A percentile compares a stretch with the other conserved stretches of the same genome.
These are phyloP conservation scores for Enteromius unitaeniatus DNA, from an alignment of 2,797 vertebrate genomes.

Conservation along the genomic window DNA sequence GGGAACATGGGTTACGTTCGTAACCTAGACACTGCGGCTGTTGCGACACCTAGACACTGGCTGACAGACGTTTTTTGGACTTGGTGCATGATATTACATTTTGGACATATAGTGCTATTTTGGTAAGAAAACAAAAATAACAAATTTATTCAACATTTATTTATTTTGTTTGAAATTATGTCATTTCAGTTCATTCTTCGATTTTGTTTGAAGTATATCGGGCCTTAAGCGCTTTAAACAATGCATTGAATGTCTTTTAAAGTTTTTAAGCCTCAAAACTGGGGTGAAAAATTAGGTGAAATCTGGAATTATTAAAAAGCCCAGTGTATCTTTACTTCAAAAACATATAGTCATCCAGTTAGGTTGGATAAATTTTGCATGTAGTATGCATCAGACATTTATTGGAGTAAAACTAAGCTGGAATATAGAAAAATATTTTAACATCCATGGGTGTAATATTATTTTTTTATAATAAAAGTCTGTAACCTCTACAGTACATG, in stretches of 20 bases:
- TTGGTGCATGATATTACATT: not conserved
- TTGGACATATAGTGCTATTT: not conserved
- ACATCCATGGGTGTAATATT: not conserved
- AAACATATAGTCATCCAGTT: not conserved
- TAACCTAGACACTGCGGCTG: too few species aligned
- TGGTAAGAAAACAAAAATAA: too few species aligned
- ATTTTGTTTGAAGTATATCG: too few species aligned
- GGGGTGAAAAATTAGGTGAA: too few species aligned
- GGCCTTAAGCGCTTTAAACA: too few species aligned
- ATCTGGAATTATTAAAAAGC: not conserved
- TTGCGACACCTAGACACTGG: too few species aligned
- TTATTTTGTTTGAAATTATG: too few species aligned
- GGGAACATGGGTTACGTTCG: too few species aligned
- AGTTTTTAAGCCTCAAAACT: too few species aligned
- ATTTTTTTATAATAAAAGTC: not conserved
- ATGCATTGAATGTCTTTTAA: too few species aligned
- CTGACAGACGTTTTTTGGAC: not conserved
- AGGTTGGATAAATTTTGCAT: not conserved
- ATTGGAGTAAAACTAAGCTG: not conserved
- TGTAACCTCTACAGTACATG: constrained; percentile 6
- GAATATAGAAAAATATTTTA: not conserved
- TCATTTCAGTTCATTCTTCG: too few species aligned
- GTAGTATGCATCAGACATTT: not conserved
- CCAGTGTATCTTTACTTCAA: not conserved
- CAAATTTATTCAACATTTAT: too few species aligned